Evolutionary conservation across 2,113 vertebrate genomes (phyloP).

Genomic region (Ovis aries): DNA sequence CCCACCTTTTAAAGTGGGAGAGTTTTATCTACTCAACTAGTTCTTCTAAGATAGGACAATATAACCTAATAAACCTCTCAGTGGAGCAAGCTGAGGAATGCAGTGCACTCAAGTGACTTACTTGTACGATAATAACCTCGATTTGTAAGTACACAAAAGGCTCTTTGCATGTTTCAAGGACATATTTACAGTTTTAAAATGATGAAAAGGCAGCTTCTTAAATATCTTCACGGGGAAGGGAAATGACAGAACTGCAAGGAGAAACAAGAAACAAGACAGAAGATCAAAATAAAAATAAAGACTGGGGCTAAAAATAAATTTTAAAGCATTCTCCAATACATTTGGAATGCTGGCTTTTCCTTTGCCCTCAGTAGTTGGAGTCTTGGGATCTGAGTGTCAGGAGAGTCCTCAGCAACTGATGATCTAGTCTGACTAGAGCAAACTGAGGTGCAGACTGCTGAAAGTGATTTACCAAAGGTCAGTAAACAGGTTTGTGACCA

Average conservation of each 20-base stretch:
- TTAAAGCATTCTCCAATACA: background rate
- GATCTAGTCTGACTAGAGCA: background rate
- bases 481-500: background rate
- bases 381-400: background rate
- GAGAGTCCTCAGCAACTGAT: background rate
- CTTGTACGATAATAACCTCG: constrained; percentile 73
- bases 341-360: background rate
- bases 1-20: constrained; percentile 37
- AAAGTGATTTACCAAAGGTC: background rate
- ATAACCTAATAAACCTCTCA: constrained; percentile 61
- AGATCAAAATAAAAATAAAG: constrained; percentile 62
- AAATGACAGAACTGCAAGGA: constrained; percentile 58
- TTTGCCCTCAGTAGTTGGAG: background rate
- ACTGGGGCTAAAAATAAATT: constrained; percentile 1
- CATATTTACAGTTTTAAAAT: constrained; percentile 69
- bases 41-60: constrained; percentile 35
- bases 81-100: constrained; percentile 50
- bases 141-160: constrained; percentile 77
- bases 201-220: constrained; percentile 72
- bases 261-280: constrained; percentile 60
- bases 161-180: constrained; percentile 69
- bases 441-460: background rate
- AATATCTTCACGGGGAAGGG: constrained; percentile 58
- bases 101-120: constrained; percentile 73
- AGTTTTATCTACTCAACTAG: constrained; percentile 64